Percentiles rank a stretch among this genome's conserved stretches.
These are phyloP conservation scores for Drepana arcuata DNA, from an alignment of 1,140 invertebrate genomes.

Conservation along the genomic window DNA sequence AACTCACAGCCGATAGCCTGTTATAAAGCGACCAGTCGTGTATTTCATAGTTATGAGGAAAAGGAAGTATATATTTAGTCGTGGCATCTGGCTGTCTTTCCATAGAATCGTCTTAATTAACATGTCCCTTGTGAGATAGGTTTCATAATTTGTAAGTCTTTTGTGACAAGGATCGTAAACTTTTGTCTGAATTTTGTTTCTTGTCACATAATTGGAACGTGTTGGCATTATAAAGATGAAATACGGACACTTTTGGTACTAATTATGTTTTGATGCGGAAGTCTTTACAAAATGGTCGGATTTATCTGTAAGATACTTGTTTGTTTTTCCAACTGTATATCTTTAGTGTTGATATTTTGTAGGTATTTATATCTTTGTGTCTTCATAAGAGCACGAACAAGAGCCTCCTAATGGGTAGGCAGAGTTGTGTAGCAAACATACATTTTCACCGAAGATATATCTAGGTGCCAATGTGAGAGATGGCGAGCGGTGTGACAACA, in stretches of 20 bases:
- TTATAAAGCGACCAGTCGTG: conserved; percentile 51
- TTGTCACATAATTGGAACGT: conserved; percentile 21
- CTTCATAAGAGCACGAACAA: no score
- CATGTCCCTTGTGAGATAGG: conserved; percentile 37
- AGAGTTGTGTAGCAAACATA: no score
- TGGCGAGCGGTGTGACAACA: no score
- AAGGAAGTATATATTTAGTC: conserved; percentile 67
- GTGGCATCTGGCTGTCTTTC: conserved; percentile 60
- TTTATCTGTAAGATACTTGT: no score
- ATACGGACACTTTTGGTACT: conserved; percentile 21
- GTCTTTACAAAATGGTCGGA: no score
- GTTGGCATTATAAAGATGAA: conserved; percentile 27
- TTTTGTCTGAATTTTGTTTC: conserved; percentile 24
- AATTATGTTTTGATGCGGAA: no score
- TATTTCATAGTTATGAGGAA: conserved; percentile 69
- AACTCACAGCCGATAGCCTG: conserved; percentile 54
- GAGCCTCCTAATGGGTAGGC: no score
- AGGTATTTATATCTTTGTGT: no score
- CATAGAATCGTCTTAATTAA: conserved; percentile 62
- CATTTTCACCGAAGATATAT: no score
- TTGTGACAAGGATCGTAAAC: conserved; percentile 34
- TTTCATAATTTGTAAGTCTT: conserved; percentile 41
- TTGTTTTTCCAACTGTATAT: no score
- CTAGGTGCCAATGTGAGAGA: no score
- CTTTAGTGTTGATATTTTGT: no score